These are phyloP conservation scores for Porites rus DNA, from an alignment of 92 coral and sea anemone genomes.

Conservation along the genomic window DNA sequence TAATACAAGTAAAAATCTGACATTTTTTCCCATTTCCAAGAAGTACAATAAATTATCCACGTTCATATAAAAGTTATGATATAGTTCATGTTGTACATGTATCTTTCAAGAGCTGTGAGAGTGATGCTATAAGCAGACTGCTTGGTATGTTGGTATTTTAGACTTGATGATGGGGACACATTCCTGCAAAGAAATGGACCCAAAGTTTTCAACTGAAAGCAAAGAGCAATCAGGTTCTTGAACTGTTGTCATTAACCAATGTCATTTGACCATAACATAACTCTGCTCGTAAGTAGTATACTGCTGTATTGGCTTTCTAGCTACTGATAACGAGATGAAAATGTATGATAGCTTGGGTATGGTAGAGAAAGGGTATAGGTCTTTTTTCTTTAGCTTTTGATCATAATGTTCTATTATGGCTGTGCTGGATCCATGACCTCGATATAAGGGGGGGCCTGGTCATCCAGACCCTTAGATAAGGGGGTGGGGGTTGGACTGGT, in stretches of 20 bases:
- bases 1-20: background rate
- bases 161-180: slow-evolving; percentile 90
- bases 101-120: background rate
- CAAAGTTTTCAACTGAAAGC: background rate
- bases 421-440: no score
- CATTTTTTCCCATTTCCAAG: background rate
- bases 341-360: no score
- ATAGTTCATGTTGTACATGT: no score
- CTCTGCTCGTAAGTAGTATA: background rate
- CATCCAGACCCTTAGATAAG: no score
- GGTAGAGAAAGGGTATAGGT: no score
- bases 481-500: no score
- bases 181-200: slow-evolving; percentile 65
- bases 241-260: no score
- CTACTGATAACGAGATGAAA: no score
- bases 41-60: background rate
- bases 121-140: slow-evolving; percentile 78
- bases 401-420: no score
- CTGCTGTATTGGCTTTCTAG: no score
- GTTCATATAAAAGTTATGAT: background rate
- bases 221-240: background rate
- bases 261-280: background rate
- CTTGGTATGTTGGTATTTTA: slow-evolving; percentile 94
- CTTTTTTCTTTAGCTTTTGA: no score
- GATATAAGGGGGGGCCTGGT: no score